A percentile compares a stretch with the other conserved stretches of the same genome.
Evolutionary conservation across 2,888 invertebrate genomes (phyloP).

Genomic region (Amiota communis): DNA sequence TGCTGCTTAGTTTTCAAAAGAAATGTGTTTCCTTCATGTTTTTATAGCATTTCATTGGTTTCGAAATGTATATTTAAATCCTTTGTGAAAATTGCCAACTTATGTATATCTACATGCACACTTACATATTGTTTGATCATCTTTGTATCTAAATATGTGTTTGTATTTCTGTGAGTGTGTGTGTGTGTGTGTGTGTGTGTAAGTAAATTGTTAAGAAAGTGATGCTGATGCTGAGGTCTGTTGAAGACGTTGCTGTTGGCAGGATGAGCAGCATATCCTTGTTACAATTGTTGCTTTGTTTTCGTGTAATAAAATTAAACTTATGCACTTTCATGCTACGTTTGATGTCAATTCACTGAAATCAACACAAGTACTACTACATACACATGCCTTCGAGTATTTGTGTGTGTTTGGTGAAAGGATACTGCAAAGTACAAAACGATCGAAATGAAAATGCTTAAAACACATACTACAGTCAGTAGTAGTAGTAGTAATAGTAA

Average conservation of each 20-base stretch:
- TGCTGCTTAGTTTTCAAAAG: background rate
- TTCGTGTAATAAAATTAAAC: conserved; percentile 64
- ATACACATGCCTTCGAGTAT: background rate
- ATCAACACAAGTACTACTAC: background rate
- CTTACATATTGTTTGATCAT: too few relatives aligned
- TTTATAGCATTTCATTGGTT: conserved; percentile 57
- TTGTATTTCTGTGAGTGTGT: conserved; percentile 27
- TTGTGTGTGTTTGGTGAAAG: background rate
- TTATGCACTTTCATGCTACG: conserved; percentile 54
- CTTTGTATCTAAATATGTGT: background rate
- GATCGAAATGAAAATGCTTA: conserved; percentile 55
- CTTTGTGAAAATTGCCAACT: conserved; percentile 60
- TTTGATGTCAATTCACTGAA: conserved; percentile 28
- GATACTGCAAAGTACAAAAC: conserved; percentile 65
- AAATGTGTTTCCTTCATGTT: conserved; percentile 31
- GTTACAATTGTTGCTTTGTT: conserved; percentile 59
- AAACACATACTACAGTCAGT: too few relatives aligned
- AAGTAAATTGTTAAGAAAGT: background rate
- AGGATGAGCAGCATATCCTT: conserved; percentile 36
- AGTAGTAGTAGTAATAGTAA: too few relatives aligned
- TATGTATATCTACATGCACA: conserved; percentile 10
- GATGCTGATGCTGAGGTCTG: conserved; percentile 11
- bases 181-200: conserved; percentile 28
- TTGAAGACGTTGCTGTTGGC: background rate
- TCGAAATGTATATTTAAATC: conserved; percentile 59